Conservation (phyloP, 1,140 invertebrate genomes). For the Bradysia coprophila region DNA sequence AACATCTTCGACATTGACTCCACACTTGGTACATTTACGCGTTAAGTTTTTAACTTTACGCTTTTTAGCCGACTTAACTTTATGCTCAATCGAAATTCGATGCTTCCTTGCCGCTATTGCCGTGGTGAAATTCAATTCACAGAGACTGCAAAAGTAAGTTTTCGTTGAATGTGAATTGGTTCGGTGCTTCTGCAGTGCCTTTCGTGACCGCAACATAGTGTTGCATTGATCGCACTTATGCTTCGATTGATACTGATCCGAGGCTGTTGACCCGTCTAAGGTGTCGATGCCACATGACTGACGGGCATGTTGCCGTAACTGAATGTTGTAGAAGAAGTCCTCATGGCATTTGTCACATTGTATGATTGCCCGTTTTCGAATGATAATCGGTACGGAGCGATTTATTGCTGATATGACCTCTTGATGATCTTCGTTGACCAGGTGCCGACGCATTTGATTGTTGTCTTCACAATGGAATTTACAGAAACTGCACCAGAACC, state of each 20-base stretch:
- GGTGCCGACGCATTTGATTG: slow-evolving; percentile 45
- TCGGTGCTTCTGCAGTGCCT: slow-evolving; percentile 45
- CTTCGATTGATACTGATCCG: slow-evolving; percentile 42
- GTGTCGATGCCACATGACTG: slow-evolving; percentile 5
- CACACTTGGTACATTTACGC: slow-evolving; percentile 12
- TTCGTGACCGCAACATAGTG: slow-evolving; percentile 32
- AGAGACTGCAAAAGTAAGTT: slow-evolving; percentile 45
- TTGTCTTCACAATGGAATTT: slow-evolving; percentile 46
- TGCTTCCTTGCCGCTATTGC: slow-evolving; percentile 42
- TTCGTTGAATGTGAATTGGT: slow-evolving; percentile 30
- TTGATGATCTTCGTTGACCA: slow-evolving; percentile 42
- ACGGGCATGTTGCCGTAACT: slow-evolving; percentile 45
- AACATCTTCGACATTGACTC: slow-evolving; percentile 26
- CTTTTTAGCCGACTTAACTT: slow-evolving; percentile 26
- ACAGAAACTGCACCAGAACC: slow-evolving; percentile 57
- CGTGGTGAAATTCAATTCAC: slow-evolving; percentile 38
- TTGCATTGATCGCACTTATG: slow-evolving; percentile 37
- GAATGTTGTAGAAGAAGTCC: slow-evolving; percentile 47
- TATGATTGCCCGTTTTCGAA: slow-evolving; percentile 42
- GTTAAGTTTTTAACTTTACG: slow-evolving; percentile 25
- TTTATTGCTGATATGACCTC: slow-evolving; percentile 54
- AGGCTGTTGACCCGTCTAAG: slow-evolving; percentile 25
- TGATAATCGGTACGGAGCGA: slow-evolving; percentile 58
- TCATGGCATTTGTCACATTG: slow-evolving; percentile 37
- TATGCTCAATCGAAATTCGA: slow-evolving; percentile 38